Evolutionary conservation across 2,797 vertebrate genomes (phyloP).

Genomic region (Dryobates pubescens): DNA sequence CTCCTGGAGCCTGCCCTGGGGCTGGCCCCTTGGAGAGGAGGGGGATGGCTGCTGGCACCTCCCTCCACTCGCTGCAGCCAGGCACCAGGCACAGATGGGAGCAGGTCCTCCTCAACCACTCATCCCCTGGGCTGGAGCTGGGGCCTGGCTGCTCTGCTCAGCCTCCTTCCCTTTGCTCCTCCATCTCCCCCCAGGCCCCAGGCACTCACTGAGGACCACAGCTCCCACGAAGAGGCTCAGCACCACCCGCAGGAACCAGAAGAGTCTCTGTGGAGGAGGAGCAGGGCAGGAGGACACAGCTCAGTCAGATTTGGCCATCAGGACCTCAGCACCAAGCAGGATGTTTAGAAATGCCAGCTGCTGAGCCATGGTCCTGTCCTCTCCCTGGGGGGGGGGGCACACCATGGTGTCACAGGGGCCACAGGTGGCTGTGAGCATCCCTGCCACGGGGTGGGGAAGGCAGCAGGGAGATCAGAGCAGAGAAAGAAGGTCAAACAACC

Average conservation of each 20-base stretch:
- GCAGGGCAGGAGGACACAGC: neutral
- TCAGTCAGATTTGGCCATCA: neutral
- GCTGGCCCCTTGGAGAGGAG: neutral
- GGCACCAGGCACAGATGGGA: rapidly evolving
- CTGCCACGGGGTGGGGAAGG: rapidly evolving
- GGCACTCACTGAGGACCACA: constrained; percentile 88
- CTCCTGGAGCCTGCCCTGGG: neutral
- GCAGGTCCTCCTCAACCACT: neutral
- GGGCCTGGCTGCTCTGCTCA: neutral
- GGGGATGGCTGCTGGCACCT: neutral
- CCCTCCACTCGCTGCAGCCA: neutral
- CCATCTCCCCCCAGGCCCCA: neutral
- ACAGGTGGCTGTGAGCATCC: neutral
- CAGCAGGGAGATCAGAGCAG: neutral
- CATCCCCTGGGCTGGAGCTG: neutral
- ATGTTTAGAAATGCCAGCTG: neutral
- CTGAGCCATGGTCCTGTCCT: neutral
- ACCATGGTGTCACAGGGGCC: too few species aligned
- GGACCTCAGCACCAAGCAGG: neutral
- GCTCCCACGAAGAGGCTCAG: constrained; percentile 88
- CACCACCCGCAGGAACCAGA: constrained; percentile 87
- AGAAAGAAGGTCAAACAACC: neutral
- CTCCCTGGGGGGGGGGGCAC: neutral
- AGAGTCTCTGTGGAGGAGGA: constrained; percentile 80
- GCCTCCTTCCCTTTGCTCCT: neutral